These are phyloP conservation scores for Trilocha varians DNA, from an alignment of 2,888 invertebrate species.

Conservation along the genomic window DNA sequence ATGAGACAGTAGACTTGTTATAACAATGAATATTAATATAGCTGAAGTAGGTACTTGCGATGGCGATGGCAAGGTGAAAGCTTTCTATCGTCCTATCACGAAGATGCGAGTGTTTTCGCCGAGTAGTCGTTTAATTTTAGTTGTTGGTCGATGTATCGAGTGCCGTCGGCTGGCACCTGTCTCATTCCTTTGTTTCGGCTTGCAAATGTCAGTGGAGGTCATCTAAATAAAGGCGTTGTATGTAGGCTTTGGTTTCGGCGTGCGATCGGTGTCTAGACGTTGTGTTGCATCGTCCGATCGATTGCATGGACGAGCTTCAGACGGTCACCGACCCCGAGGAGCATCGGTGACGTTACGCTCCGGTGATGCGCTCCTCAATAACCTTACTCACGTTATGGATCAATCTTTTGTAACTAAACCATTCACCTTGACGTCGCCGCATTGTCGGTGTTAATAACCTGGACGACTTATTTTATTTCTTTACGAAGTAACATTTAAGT, in stretches of 20 bases:
- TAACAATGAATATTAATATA: conserved; percentile 29
- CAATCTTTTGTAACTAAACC: conserved; percentile 27
- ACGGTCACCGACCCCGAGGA: conserved; percentile 69
- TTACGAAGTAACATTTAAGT: background rate
- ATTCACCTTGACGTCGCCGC: conserved; percentile 3
- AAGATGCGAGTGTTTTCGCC: conserved; percentile 22
- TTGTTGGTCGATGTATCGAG: conserved; percentile 33
- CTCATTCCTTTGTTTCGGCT: conserved; percentile 66
- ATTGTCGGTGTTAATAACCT: background rate
- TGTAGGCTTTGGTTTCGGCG: conserved; percentile 59
- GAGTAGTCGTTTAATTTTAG: conserved; percentile 60
- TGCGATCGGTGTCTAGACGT: conserved; percentile 67
- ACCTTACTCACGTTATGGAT: conserved; percentile 49
- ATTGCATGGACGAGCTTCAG: conserved; percentile 66
- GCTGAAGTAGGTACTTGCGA: conserved; percentile 14
- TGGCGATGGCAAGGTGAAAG: conserved; percentile 52
- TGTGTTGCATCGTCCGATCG: conserved; percentile 69
- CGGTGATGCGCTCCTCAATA: conserved; percentile 66
- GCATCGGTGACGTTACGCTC: conserved; percentile 72
- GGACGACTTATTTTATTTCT: background rate
- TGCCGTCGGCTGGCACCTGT: conserved; percentile 59
- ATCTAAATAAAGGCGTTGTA: conserved; percentile 67
- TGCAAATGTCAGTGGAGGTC: conserved; percentile 69
- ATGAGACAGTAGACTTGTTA: conserved; percentile 6
- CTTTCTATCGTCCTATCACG: conserved; percentile 36